A percentile compares a stretch with the other conserved stretches of the same genome.
These are phyloP conservation scores for Haliclona indistincta DNA, from an alignment of 37 sponge, comb jelly and placozoan genomes.

Conservation along the genomic window DNA sequence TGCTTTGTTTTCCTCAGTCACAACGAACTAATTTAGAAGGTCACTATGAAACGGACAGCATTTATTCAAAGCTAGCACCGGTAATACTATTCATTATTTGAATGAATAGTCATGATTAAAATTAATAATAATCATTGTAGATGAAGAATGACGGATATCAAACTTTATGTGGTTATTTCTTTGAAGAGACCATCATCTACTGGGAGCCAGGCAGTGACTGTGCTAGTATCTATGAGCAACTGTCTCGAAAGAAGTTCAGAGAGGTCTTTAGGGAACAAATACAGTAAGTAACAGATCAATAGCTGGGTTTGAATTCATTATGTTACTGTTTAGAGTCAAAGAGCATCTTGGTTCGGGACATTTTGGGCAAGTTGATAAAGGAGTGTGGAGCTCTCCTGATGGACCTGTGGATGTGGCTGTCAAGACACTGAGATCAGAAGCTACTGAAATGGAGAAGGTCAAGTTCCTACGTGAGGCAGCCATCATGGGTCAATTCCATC, in stretches of 20 bases:
- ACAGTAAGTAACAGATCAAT: constrained; percentile 3
- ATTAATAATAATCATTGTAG: too few relatives aligned
- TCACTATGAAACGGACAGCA: too few relatives aligned
- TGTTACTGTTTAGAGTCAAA: not conserved
- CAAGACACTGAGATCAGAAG: not conserved
- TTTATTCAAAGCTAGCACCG: too few relatives aligned
- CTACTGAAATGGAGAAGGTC: constrained; percentile 7
- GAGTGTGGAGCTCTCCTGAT: not conserved
- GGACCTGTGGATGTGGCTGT: constrained; percentile 16
- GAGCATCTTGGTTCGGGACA: constrained; percentile 22
- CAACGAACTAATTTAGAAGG: too few relatives aligned
- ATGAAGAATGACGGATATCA: too few relatives aligned
- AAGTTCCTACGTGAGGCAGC: constrained; percentile 25
- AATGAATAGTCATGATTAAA: too few relatives aligned
- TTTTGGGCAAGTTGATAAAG: constrained; percentile 12
- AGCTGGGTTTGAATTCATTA: too few relatives aligned
- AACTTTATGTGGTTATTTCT: too few relatives aligned
- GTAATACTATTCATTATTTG: too few relatives aligned
- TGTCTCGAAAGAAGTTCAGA: not conserved
- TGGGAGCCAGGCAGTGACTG: constrained; percentile 1
- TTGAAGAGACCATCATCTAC: constrained; percentile 6
- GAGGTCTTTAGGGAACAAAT: not conserved
- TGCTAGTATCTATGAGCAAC: not conserved
- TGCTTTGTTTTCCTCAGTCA: too few relatives aligned
- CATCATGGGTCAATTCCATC: constrained; percentile 29